Evolutionary conservation across 2,113 vertebrate genomes (phyloP), one percentile per base, ranked within the genome.

Genomic region (Carassius auratus): DNA sequence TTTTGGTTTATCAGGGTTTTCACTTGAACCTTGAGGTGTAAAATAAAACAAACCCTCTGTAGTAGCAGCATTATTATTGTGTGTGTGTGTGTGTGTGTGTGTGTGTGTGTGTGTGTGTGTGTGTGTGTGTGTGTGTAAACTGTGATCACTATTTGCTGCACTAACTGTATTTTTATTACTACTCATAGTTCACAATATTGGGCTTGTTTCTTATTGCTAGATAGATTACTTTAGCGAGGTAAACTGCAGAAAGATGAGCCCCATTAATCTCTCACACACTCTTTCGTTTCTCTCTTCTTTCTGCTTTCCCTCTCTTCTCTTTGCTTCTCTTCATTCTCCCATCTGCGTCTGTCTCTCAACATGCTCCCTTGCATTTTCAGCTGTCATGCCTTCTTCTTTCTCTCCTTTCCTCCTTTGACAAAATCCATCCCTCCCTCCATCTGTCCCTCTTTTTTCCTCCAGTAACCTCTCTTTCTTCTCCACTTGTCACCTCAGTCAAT

Each of bases 161-260:
- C 55, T 68, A 26, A 74, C 55, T 62, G 21, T 84, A 23, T 30
- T 80, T 86, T 36, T 83, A 80, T 85, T 57, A 66, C 36, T 61
- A 64, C 59, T 87, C 15, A 75, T 73, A 84, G 57, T 80, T 84
- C 82, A 69, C 62, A 87, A 87, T 78, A 90, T 88, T 90, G 84
- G 81, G 85, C 89, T 88, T 86, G 33, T 91, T 92, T 91, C 84
- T 85, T 57, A 82, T 50, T 59, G 42, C 50, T 57, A 76, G 83
- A 81, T 86, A 68, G 75, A 88, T 68, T 80, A 80, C 68, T 79
- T 21, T 50, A 80, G 42, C 73, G 82, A 75, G 73, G 62, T 62
- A 69, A 76, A 83, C 80, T 86, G 30, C 75, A 75, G 23, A 36
- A 75, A 76, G 80, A 83, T 86, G 80, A 86, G 73, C 69, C 68